phyloP scores from a whole-genome alignment of 1,140 invertebrate species.

The Polypedilum vanderplanki region DNA sequence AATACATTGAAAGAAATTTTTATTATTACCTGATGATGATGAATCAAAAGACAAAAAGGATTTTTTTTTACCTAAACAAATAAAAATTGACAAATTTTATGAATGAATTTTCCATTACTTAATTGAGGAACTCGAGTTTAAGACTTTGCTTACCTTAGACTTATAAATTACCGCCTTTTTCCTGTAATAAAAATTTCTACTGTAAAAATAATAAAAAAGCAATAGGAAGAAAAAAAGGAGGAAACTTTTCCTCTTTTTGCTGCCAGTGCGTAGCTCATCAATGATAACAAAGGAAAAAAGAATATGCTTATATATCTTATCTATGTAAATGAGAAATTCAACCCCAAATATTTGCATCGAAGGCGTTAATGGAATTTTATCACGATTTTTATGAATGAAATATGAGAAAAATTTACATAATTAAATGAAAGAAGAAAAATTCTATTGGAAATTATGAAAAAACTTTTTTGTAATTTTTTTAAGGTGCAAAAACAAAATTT shows the following conservation, averaged over 20 bases:
- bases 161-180: background rate
- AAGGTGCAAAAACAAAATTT: too few relatives aligned
- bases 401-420: background rate
- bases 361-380: conserved; percentile 14
- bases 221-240: background rate
- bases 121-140: too few relatives aligned
- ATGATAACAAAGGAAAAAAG: conserved; percentile 5
- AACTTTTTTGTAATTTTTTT: too few relatives aligned
- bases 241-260: background rate
- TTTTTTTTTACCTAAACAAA: background rate
- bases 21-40: background rate
- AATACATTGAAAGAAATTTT: background rate
- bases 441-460: too few relatives aligned
- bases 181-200: background rate
- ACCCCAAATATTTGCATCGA: conserved; percentile 27
- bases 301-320: conserved; percentile 1
- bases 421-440: background rate
- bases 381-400: background rate
- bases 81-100: conserved; percentile 5
- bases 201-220: too few relatives aligned
- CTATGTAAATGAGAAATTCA: background rate
- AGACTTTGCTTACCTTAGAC: too few relatives aligned
- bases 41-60: background rate
- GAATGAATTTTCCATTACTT: background rate
- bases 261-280: conserved; percentile 9